Evolutionary conservation across 2,797 vertebrate species (phyloP).

Genomic region (Sebastes miniatus): DNA sequence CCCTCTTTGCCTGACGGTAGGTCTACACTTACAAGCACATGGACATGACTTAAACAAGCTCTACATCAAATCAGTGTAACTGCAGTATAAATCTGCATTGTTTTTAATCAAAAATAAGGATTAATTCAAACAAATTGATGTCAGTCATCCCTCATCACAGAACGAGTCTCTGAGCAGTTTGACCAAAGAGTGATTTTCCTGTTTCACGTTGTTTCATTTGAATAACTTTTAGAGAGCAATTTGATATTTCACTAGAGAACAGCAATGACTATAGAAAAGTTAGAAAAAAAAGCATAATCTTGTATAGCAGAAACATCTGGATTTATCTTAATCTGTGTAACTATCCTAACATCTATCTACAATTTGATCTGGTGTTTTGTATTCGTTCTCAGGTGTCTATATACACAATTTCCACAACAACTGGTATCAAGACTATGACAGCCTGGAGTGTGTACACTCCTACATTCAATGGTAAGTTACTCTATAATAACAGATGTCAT

Average conservation of each 20-base stretch:
- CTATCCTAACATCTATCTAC: neutral
- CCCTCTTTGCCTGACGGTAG: conserved; percentile 83
- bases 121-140: neutral
- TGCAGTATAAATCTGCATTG: neutral
- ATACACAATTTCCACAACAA: conserved; percentile 79
- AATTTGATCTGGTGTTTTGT: neutral
- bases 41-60: neutral
- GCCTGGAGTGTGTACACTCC: conserved; percentile 86
- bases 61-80: neutral
- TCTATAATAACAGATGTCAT: neutral
- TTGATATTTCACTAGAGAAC: neutral
- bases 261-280: neutral
- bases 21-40: neutral
- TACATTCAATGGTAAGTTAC: conserved; percentile 92
- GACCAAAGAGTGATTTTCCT: neutral
- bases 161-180: neutral
- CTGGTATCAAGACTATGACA: conserved; percentile 79
- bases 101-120: neutral
- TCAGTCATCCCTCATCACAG: neutral
- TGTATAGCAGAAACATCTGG: neutral
- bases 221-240: neutral
- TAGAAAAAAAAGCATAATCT: neutral
- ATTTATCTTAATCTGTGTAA: neutral
- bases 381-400: conserved; percentile 68
- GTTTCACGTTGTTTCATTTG: neutral